A percentile compares a stretch with the other conserved stretches of the same genome.
Evolutionary conservation across 2,888 invertebrate species (phyloP).

Genomic region (Spodoptera picta): DNA sequence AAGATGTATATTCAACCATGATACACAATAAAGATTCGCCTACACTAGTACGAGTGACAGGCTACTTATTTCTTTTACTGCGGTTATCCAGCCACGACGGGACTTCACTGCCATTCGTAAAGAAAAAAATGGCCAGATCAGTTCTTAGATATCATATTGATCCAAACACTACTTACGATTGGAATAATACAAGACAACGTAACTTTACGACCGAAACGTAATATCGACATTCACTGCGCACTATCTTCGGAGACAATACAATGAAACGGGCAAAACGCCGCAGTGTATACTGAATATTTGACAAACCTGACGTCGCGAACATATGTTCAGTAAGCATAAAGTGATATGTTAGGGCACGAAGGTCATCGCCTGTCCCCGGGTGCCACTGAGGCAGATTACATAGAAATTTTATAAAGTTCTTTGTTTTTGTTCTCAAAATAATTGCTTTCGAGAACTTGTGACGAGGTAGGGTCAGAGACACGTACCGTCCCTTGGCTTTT

Average conservation of each 20-base stretch:
- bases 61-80: too few species aligned
- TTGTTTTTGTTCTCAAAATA: conserved; percentile 18
- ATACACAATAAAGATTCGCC: too few species aligned
- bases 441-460: background rate
- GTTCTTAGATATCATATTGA: background rate
- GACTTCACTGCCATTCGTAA: too few species aligned
- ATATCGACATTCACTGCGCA: conserved; percentile 14
- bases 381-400: background rate
- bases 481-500: too few species aligned
- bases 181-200: conserved; percentile 4
- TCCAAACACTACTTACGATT: conserved; percentile 4
- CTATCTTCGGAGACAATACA: conserved; percentile 17
- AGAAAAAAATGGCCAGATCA: background rate
- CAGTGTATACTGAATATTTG: conserved; percentile 38
- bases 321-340: conserved; percentile 40
- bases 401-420: conserved; percentile 32
- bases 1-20: too few species aligned
- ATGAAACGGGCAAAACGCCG: conserved; percentile 14
- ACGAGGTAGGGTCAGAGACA: too few species aligned
- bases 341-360: conserved; percentile 30
- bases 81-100: too few species aligned
- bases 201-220: conserved; percentile 8
- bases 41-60: too few species aligned
- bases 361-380: conserved; percentile 16
- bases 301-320: conserved; percentile 24